Base-by-base conservation (phyloP, 2,113 vertebrate species). In the Dinomys branickii region DNA sequence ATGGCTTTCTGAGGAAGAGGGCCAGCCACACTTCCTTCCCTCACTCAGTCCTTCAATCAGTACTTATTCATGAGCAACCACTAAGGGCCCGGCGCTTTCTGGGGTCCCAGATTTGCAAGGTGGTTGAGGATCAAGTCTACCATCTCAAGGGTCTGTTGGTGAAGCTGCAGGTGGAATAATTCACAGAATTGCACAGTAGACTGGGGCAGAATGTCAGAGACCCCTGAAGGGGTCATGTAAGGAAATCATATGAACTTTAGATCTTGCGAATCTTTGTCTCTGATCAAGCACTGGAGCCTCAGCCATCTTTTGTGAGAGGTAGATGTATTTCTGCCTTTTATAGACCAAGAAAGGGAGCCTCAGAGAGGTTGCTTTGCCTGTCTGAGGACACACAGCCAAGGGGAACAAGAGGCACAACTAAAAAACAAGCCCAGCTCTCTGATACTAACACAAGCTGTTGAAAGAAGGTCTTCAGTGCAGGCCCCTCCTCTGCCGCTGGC, bases 171-270 rank as follows among this genome's bases (percentile, higher is more conserved):
- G 33, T 10, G 7, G 89, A 88, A 13, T 7, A 0, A 5, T 41
- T 35, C 35, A 0, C 4, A 9, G 50, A 38, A 4, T 30, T 50
- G 26, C 28, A 17, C 28, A 33, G 44, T 33, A 3, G 44, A 17
- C 28, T 19, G 3, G 17, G 44, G 2, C 0, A 1, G 26, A 0
- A 16, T 33, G 17, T 33, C 13, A 0, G 38, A 38, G 84, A 30
- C 11, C 7, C 3, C 19, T 2, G 13, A 28, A 69, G 63, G 10
- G 26, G 41, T 9, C 7, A 14, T 11, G 28, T 11, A 0, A 30
- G 58, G 77, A 38, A 14, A 1, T 12, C 1, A 3, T 19, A 85
- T 35, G 52, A 24, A 16, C 16, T 28, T 4, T 12, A 10, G 59
- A 3, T 0, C 54, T 56, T 41, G 9, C 16, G 19, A 1, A 1